Conservation (phyloP, 2,888 invertebrate species). For the Leptura quadrifasciata region DNA sequence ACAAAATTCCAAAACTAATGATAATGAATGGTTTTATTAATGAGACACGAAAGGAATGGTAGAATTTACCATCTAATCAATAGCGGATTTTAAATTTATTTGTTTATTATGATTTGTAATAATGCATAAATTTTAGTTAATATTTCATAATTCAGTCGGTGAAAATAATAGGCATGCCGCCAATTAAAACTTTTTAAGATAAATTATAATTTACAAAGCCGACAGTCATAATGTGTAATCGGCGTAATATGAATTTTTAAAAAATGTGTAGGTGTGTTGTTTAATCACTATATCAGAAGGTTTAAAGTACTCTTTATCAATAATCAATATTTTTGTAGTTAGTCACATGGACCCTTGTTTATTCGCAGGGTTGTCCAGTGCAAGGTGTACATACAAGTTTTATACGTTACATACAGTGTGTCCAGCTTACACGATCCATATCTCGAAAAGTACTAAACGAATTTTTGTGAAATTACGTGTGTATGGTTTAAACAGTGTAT, state of each 20-base stretch:
- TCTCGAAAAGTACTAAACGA: no score
- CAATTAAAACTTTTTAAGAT: neutral
- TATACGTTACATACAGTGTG: no score
- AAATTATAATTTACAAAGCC: neutral
- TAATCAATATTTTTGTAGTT: no score
- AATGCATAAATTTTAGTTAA: slow-evolving; percentile 4
- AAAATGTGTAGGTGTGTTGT: neutral
- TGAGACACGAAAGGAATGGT: neutral
- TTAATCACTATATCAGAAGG: neutral
- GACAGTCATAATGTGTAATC: neutral
- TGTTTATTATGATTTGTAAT: slow-evolving; percentile 6
- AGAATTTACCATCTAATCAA: neutral
- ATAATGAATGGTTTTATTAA: slow-evolving; percentile 11
- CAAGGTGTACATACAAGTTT: no score
- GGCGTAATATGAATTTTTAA: neutral
- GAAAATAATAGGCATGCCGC: neutral
- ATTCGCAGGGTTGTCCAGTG: no score
- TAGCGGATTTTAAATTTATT: neutral
- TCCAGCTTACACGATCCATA: no score
- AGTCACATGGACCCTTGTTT: no score
- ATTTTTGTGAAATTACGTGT: no score
- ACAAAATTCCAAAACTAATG: neutral
- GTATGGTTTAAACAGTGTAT: no score
- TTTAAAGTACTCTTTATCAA: no score
- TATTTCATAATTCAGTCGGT: neutral